Base-by-base conservation (phyloP, 2,797 vertebrate species). In the Amphiprion clarkii region DNA sequence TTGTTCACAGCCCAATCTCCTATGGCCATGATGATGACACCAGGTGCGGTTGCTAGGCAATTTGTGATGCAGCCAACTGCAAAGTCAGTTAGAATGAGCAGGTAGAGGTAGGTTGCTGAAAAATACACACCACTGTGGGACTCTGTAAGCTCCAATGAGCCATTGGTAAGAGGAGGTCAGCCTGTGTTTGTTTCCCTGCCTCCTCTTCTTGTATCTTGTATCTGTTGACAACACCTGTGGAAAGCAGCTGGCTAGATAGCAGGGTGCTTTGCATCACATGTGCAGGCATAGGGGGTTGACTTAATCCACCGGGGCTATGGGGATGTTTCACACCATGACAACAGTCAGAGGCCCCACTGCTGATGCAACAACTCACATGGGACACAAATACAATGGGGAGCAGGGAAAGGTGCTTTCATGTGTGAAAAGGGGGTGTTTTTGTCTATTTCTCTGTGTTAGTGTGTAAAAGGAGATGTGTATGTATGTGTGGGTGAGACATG, bases 191-290 rank as follows among this genome's bases (percentile, higher is more conserved):
- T 73, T 74, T 64, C 61, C 36, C 63, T 60, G 46, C 69, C 39
- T 74, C 68, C 57, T 57, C 46, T 39, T 49, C 69, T 49, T 56
- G 63, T 16, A 19, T 73, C 70, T 57, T 77, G 79, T 79, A 76
- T 83, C 83, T 89, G 80, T 69, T 76, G 63, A 78, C 84, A 88
- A 59, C 91, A 93, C 90, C 90, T 92, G 89, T 88, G 85, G 87
- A 82, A 84, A 72, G 88, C 91, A 90, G 76, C 85, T 91, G 89
- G 82, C 76, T 67, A 65, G 64, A 55, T 81, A 68, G 82, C 82
- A 29, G 86, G 77, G 82, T 40, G 83, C 80, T 79, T 79, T 78
- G 74, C 71, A 55, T 78, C 19, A 25, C 54, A 55, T 46, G 44
- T 3, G 56, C 69, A 72, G 75, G 54, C 67, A 36, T 72, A 67